Conservation (phyloP, 2,888 invertebrate genomes). For the Tyria jacobaeae region DNA sequence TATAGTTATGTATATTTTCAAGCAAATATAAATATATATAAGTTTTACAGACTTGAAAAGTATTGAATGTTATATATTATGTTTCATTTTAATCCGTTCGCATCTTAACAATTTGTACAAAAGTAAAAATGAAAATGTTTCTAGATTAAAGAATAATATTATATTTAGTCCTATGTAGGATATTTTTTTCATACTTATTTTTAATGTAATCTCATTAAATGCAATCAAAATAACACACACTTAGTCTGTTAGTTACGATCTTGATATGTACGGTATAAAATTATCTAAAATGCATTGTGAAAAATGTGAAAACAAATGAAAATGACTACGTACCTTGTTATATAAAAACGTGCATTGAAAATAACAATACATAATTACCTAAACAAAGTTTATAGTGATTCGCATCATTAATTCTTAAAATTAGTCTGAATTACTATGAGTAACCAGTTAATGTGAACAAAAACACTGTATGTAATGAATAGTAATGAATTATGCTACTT, state of each 20-base stretch:
- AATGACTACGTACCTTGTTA: conserved; percentile 13
- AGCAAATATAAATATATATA: too few species aligned
- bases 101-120: too few species aligned
- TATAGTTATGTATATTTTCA: too few species aligned
- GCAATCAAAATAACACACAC: background rate
- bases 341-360: conserved; percentile 1
- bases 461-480: conserved; percentile 12
- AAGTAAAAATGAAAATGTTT: too few species aligned
- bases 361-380: background rate
- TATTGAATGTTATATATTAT: background rate
- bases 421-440: conserved; percentile 30
- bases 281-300: background rate
- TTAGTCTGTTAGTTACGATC: background rate
- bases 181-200: too few species aligned
- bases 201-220: background rate
- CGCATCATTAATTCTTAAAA: conserved; percentile 43
- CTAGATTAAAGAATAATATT: too few species aligned
- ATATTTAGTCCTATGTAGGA: too few species aligned
- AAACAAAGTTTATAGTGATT: conserved; percentile 24
- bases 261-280: background rate
- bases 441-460: conserved; percentile 11
- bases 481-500: conserved; percentile 10
- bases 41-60: background rate
- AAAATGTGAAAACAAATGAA: conserved; percentile 1
- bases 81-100: background rate